These are phyloP conservation scores for Scaptomyza tumidula DNA, from an alignment of 2,888 invertebrate genomes.

Conservation along the genomic window DNA sequence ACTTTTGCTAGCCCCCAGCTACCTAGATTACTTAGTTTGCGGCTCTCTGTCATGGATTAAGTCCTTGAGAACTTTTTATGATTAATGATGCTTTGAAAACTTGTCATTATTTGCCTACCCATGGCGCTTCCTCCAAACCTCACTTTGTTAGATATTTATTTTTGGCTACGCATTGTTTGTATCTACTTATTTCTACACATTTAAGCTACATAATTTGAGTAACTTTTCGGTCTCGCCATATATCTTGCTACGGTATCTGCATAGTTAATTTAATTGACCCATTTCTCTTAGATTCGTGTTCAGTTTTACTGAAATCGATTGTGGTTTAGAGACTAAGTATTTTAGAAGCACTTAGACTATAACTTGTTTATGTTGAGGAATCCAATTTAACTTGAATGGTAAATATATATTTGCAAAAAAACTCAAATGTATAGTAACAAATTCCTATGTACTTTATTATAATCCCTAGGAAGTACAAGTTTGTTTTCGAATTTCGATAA, in stretches of 20 bases:
- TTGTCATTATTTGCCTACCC: conserved; percentile 52
- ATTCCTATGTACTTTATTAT: no score
- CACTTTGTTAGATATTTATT: neutral
- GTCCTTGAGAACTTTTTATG: conserved; percentile 71
- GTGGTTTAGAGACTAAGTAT: neutral
- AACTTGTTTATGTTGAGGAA: neutral
- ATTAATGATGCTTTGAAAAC: conserved; percentile 75
- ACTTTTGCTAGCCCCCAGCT: conserved; percentile 19
- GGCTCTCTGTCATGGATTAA: conserved; percentile 62
- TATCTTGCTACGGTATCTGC: conserved; percentile 6
- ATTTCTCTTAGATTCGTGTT: conserved; percentile 13
- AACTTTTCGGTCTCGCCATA: neutral
- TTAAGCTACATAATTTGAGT: neutral
- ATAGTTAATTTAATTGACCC: conserved; percentile 48
- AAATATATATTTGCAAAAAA: no score
- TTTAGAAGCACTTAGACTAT: neutral
- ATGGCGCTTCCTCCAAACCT: neutral
- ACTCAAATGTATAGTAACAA: no score
- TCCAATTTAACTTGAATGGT: neutral
- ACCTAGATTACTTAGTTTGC: conserved; percentile 44
- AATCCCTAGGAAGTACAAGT: no score
- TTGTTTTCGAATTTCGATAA: no score
- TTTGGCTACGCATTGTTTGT: neutral
- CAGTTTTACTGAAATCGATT: neutral
- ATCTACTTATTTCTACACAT: neutral